Base-by-base conservation (phyloP, 1,140 invertebrate species). In the Procambarus virginalis region DNA sequence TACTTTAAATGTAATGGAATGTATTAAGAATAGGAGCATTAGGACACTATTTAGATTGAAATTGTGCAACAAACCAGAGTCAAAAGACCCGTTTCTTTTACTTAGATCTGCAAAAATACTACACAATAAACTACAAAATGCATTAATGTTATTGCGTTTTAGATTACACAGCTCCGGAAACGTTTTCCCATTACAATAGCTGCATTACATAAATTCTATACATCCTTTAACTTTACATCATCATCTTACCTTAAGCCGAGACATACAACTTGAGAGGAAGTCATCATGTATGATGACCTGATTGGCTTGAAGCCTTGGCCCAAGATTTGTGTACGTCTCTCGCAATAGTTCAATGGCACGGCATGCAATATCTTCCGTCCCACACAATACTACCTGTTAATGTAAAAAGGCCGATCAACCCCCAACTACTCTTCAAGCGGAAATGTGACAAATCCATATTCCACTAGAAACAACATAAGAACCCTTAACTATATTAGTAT, bases 241-340 rank as follows among this genome's bases (percentile, higher is more conserved):
- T 3, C 3, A 20, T 64, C 60, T 96, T 34, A 97, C 96, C 93
- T 97, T 96, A 70, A 99, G 95, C 89, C 98, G 95, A 93, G 98
- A 97, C 94, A 97, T 97, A 92, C 95, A 98, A 93, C 96, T 97
- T 85, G 95, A 96, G 91, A 99, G 97, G 93, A 98, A 98, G 92
- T 97, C 97, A 94, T 98, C 97, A 94, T 98, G 97, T 93, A 98
- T 98, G 88, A 85, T 96, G 9, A 97, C 93, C 92, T 97, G 96
- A 60, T 95, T 95, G 45, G 96, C 95, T 93, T 97, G 96, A 84
- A 99, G 94, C 90, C 96, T 95, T 22, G 98, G 97, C 12, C 98
- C 98, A 78, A 99, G 95, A 94, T 98, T 98, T 58, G 98, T 99
- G 93, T 97, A 98, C 82, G 98, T 97, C 95, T 99, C 98, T 93